Base-by-base conservation (phyloP, 1,140 invertebrate species). In the Drosophila guanche region DNA sequence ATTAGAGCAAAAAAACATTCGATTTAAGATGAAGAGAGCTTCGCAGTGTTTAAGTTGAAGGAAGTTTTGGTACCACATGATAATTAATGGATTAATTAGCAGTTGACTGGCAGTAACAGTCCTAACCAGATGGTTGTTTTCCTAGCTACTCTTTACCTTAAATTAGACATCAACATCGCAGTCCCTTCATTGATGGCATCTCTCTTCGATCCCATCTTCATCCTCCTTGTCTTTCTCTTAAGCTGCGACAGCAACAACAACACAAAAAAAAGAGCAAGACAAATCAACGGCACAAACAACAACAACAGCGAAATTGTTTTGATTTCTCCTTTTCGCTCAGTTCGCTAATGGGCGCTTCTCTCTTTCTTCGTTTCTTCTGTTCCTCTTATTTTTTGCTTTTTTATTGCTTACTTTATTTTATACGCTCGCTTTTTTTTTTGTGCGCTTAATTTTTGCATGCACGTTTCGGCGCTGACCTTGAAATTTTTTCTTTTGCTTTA, bases 401-500 rank as follows among this genome's bases (percentile, higher is more conserved):
- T 20, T 75, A 54, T 63, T 76, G 56, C 65, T 81, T 72, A 67
- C 57, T 67, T 80, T 75, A 55, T 75, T 75, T 60, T 58, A 59
- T 81, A 63, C 57, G 77, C 77, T 76, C 48, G 50, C 41, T 55
- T 57, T 57, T 71, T 54, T 62, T 55, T 68, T 68, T 62, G 59
- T 66, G 57, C 84, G 83, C 83, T 88, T 88, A 88, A 88, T 83
- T 88, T 88, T 88, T 88, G 83, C 83, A 88, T 88, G 83, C 83
- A 88, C 83, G 83, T 88, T 88, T 88, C 76, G 83, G 84, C 75
- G 75, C 79, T 88, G 84, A 88, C 83, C 83, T 88, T 88, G 83
- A 88, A 88, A 72, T 79, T 79, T 86, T 86, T 88, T 88, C 70
- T 83, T 86, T 86, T 78, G 54, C 48, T 59, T 76, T 81, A 53